Evolutionary conservation across 2,113 vertebrate genomes (phyloP), one percentile per base, ranked within the genome.

Genomic region (Leucopsar rothschildi): DNA sequence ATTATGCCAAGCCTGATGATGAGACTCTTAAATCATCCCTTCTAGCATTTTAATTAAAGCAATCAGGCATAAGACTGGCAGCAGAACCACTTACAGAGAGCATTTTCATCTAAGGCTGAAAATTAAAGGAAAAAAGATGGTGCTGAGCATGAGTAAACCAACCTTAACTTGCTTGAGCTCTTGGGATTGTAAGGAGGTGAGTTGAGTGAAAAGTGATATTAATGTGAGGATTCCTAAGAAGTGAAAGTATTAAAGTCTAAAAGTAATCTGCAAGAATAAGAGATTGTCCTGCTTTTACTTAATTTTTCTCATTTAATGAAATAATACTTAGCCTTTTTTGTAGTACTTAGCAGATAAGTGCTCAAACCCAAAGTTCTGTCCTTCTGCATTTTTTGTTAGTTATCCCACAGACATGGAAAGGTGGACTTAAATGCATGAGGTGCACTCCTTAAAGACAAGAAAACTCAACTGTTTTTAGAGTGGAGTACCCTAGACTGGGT

Each of bases 1-100:
- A 88, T 94, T 95, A 59, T 92, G 68, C 82, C 78, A 81, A 90
- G 49, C 52, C 42, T 91, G 75, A 80, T 95, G 91, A 80, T 93
- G 44, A 94, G 55, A 73, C 71, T 82, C 87, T 87, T 83, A 91
- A 90, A 91, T 92, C 55, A 88, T 81, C 44, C 55, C 52, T 96
- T 95, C 76, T 69, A 73, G 82, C 47, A 66, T 94, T 95, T 94
- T 93, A 93, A 89, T 95, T 92, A 95, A 93, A 88, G 78, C 59
- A 93, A 66, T 91, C 79, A 69, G 75, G 73, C 66, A 28, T 82
- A 86, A 77, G 75, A 87, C 66, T 82, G 75, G 68, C 68, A 82
- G 75, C 50, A 89, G 78, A 92, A 81, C 27, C 68, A 50, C 59
- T 72, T 71, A 76, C 10, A 27, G 70, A 69, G 47, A 68, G 25